Evolutionary conservation across 2,113 vertebrate species (phyloP).

Genomic region (Cheilinus undulatus): DNA sequence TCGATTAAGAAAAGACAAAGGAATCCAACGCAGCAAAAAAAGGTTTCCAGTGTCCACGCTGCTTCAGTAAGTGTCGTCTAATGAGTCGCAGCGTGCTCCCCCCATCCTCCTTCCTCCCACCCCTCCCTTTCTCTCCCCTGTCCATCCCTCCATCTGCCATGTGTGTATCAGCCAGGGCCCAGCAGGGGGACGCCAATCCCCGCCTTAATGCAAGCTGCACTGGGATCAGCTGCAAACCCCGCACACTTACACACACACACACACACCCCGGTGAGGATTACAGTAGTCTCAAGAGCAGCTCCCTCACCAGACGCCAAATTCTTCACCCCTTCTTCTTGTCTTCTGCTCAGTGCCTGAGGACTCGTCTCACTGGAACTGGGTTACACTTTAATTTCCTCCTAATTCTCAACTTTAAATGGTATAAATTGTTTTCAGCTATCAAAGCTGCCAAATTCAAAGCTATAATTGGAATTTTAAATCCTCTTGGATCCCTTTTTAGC

Average conservation of each 20-base stretch:
- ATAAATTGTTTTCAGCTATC: conserved; percentile 76
- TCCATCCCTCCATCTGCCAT: conserved; percentile 73
- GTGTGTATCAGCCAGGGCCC: conserved; percentile 64
- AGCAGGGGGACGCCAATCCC: conserved; percentile 69
- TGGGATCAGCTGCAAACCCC: conserved; percentile 61
- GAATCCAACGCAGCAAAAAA: conserved; percentile 11
- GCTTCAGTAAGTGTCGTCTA: conserved; percentile 66
- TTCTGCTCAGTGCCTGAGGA: conserved; percentile 57
- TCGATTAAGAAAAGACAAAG: background rate
- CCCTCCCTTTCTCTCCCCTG: conserved; percentile 42
- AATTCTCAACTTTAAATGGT: conserved; percentile 75
- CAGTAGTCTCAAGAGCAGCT: conserved; percentile 56
- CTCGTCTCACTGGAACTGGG: conserved; percentile 66
- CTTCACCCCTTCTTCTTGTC: conserved; percentile 45
- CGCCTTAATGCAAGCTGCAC: conserved; percentile 65
- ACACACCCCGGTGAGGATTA: conserved; percentile 50
- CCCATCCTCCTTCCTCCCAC: conserved; percentile 34
- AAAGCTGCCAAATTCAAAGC: conserved; percentile 67
- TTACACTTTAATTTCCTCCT: conserved; percentile 76
- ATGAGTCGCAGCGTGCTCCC: conserved; percentile 60
- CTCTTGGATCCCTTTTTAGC: conserved; percentile 71
- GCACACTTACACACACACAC: conserved; percentile 12
- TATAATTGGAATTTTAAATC: conserved; percentile 79
- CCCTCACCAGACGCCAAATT: conserved; percentile 54
- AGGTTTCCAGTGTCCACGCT: conserved; percentile 43